phyloP scores from a whole-genome alignment of 2,888 invertebrate genomes.

The Brachycybe producta region DNA sequence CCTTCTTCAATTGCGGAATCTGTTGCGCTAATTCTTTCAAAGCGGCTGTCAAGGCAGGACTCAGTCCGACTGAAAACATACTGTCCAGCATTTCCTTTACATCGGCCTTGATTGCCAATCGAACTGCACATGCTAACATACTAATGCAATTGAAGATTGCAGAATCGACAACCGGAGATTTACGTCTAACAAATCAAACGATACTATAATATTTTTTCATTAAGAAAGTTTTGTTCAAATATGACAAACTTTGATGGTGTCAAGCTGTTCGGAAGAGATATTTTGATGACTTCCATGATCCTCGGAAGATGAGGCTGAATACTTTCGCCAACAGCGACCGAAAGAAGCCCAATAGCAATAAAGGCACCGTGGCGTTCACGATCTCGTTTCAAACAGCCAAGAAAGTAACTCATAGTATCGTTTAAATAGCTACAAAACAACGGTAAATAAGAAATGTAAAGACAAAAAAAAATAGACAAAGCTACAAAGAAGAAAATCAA shows the following conservation, averaged over 20 bases:
- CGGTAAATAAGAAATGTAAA: constrained; percentile 17
- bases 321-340: constrained; percentile 71
- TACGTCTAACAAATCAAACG: constrained; percentile 41
- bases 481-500: constrained; percentile 24
- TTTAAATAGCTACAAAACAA: constrained; percentile 50
- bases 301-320: constrained; percentile 65
- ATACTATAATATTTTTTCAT: background rate
- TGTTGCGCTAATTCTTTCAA: constrained; percentile 76
- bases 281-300: constrained; percentile 71
- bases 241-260: constrained; percentile 30
- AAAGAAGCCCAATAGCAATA: constrained; percentile 76
- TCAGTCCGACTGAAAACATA: constrained; percentile 83
- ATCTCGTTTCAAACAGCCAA: constrained; percentile 62
- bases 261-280: constrained; percentile 52
- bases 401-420: constrained; percentile 60
- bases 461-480: constrained; percentile 8
- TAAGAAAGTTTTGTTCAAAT: background rate
- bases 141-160: constrained; percentile 89
- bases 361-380: constrained; percentile 78
- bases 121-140: constrained; percentile 73
- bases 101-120: constrained; percentile 58
- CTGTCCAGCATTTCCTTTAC: constrained; percentile 74
- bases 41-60: constrained; percentile 78
- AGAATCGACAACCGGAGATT: constrained; percentile 55
- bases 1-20: constrained; percentile 71